Percentiles rank a stretch among this genome's conserved stretches.
These are phyloP conservation scores for Hydractinia symbiolongicarpus DNA, from an alignment of 30 jellyfish, hydroid and myxozoan species.

Conservation along the genomic window DNA sequence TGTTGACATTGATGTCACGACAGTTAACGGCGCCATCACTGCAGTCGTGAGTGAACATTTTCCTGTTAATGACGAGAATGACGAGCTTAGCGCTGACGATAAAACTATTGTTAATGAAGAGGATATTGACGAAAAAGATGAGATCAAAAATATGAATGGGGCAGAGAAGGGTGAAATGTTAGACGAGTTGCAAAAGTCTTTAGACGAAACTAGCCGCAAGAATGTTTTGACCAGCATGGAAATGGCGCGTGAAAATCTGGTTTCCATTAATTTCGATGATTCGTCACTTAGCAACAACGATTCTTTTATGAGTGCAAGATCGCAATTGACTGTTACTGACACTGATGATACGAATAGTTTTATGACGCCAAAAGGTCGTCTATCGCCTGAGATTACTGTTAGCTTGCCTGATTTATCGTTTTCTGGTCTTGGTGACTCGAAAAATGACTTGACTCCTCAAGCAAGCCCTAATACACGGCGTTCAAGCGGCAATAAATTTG, in stretches of 20 bases:
- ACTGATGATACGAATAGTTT: conserved; percentile 19
- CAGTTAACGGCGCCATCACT: conserved; percentile 23
- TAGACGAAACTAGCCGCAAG: conserved; percentile 38
- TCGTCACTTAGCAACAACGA: conserved; percentile 33
- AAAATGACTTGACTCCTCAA: conserved; percentile 7
- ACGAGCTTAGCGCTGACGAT: not conserved
- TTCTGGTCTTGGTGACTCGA: not conserved
- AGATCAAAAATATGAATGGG: not conserved
- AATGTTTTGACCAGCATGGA: conserved; percentile 46
- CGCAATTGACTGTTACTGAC: conserved; percentile 62
- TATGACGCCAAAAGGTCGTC: conserved; percentile 15
- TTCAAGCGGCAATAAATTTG: not conserved
- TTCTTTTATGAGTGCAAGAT: conserved; percentile 81
- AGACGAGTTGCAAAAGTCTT: conserved; percentile 26
- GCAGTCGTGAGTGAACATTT: conserved; percentile 35
- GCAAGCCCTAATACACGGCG: not conserved
- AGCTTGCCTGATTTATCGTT: conserved; percentile 21
- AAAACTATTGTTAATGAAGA: conserved; percentile 1
- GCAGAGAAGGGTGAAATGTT: not conserved
- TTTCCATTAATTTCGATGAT: conserved; percentile 57
- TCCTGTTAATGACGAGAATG: conserved; percentile 13
- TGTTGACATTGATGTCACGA: conserved; percentile 24
- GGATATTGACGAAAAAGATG: not conserved
- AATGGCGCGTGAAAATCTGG: conserved; percentile 52
- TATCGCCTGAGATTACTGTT: conserved; percentile 23